These are phyloP conservation scores for Tachysurus vachellii DNA, from an alignment of 2,113 vertebrate genomes.

Conservation along the genomic window DNA sequence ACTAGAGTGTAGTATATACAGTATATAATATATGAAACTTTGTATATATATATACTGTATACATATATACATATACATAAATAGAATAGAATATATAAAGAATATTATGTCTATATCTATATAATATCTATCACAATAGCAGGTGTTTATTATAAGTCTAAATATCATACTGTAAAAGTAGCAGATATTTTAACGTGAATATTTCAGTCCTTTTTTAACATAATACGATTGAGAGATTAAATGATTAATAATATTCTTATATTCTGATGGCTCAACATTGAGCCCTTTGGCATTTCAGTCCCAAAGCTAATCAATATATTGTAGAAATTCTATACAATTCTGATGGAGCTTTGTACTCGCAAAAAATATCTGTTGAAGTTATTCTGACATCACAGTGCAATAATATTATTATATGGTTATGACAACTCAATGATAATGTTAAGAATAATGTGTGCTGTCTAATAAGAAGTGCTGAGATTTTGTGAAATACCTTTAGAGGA, in stretches of 20 bases:
- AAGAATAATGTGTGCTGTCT: background rate
- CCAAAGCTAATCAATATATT: background rate
- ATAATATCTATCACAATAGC: background rate
- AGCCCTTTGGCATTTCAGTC: background rate
- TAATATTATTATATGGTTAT: background rate
- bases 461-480: background rate
- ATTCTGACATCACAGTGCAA: background rate
- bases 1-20: background rate
- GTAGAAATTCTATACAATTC: background rate
- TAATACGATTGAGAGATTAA: background rate
- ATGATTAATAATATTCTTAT: background rate
- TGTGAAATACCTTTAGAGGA: background rate
- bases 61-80: too few relatives aligned
- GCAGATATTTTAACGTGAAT: background rate
- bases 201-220: background rate
- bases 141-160: background rate
- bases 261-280: background rate
- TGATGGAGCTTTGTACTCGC: background rate
- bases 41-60: too few relatives aligned
- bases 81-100: too few relatives aligned
- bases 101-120: background rate
- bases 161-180: background rate
- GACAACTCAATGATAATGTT: background rate
- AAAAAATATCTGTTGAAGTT: background rate
- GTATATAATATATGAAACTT: too few relatives aligned